A percentile compares a stretch with the other conserved stretches of the same genome.
phyloP scores from a whole-genome alignment of 2,888 invertebrate genomes.

The Tineola bisselliella region DNA sequence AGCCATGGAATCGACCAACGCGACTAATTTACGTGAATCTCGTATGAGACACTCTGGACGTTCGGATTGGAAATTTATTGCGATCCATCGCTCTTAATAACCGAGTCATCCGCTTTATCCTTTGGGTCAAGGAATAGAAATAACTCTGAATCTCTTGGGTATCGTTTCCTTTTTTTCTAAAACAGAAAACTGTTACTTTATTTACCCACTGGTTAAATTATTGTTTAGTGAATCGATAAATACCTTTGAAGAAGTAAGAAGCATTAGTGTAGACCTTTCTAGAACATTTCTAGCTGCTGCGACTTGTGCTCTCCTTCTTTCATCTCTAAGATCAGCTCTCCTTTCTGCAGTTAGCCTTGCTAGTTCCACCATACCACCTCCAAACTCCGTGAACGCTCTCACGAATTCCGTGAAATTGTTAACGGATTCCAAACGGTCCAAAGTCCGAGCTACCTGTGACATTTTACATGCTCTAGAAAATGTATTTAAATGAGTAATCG shows the following conservation, averaged over 20 bases:
- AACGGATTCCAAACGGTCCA: conserved; percentile 86
- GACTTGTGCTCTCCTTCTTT: conserved; percentile 94
- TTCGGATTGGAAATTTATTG: conserved; percentile 41
- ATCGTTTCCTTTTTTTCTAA: not conserved
- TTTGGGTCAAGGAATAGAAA: not conserved
- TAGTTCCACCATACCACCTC: conserved; percentile 97
- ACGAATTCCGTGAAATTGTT: conserved; percentile 97
- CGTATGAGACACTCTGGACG: conserved; percentile 23
- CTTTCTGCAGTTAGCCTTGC: conserved; percentile 90
- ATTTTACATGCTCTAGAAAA: not conserved
- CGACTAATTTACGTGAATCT: conserved; percentile 37
- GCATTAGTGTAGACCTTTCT: conserved; percentile 95
- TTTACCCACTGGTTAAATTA: not conserved
- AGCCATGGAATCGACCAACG: conserved; percentile 28
- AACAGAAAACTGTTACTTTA: not conserved
- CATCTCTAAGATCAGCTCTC: conserved; percentile 89
- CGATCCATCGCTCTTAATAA: conserved; percentile 36
- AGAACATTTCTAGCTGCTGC: conserved; percentile 94
- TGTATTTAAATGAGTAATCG: not conserved
- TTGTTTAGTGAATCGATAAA: conserved; percentile 16
- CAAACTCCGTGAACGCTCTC: conserved; percentile 97
- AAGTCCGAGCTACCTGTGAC: conserved; percentile 77
- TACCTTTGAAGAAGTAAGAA: conserved; percentile 96
- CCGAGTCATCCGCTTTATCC: conserved; percentile 18
- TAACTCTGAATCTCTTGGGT: not conserved